Evolutionary conservation across 2,888 invertebrate genomes (phyloP).

Genomic region (Opisthograptis luteolata): DNA sequence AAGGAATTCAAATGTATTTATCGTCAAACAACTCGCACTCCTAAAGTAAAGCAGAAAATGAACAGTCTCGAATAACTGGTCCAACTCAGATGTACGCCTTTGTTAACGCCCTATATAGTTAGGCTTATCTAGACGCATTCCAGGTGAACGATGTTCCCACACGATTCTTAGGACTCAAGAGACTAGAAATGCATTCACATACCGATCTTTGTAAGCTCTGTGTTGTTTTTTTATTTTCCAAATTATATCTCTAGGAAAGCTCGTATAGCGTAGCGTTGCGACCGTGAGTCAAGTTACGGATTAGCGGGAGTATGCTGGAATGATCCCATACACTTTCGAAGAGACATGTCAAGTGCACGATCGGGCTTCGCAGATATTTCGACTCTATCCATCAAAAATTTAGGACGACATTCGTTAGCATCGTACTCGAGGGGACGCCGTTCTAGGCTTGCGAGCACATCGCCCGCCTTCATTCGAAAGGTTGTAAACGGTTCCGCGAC

Average conservation of each 20-base stretch:
- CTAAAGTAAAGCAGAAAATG: slow-evolving; percentile 17
- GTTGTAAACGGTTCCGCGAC: slow-evolving; percentile 43
- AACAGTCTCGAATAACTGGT: slow-evolving; percentile 42
- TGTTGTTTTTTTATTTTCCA: slow-evolving; percentile 37
- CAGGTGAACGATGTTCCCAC: slow-evolving; percentile 64
- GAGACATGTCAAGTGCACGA: slow-evolving; percentile 60
- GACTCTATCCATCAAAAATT: slow-evolving; percentile 79
- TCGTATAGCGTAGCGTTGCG: slow-evolving; percentile 52
- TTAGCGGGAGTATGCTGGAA: slow-evolving; percentile 67
- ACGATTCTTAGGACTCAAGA: slow-evolving; percentile 47
- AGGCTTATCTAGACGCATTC: slow-evolving; percentile 69
- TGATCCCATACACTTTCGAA: slow-evolving; percentile 58
- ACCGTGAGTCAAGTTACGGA: slow-evolving; percentile 66
- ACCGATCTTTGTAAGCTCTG: slow-evolving; percentile 21
- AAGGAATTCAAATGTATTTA: slow-evolving; percentile 11
- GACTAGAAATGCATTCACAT: slow-evolving; percentile 31
- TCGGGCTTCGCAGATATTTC: slow-evolving; percentile 64
- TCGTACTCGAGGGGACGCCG: slow-evolving; percentile 70
- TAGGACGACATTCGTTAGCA: slow-evolving; percentile 80
- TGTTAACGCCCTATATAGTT: slow-evolving; percentile 65
- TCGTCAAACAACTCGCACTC: slow-evolving; percentile 9
- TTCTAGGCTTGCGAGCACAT: slow-evolving; percentile 73
- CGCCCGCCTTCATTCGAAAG: slow-evolving; percentile 49
- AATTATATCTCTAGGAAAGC: slow-evolving; percentile 41
- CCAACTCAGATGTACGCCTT: slow-evolving; percentile 63